phyloP scores from a whole-genome alignment of 2,797 vertebrate genomes.

The Chrosomus eos region DNA sequence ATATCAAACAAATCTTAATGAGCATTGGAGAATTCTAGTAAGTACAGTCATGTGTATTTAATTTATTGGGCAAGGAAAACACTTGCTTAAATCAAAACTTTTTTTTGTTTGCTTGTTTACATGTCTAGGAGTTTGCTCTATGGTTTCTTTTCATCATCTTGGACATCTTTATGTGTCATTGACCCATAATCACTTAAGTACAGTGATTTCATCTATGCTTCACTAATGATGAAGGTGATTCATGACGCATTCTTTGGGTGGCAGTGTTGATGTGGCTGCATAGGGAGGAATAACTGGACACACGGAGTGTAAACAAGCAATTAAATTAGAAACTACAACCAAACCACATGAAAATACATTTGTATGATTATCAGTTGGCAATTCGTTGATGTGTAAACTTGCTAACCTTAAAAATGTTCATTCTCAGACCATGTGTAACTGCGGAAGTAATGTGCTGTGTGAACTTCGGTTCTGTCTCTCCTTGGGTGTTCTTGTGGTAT shows the following conservation, averaged over 20 bases:
- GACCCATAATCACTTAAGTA: constrained; percentile 7
- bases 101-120: background rate
- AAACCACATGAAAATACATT: constrained; percentile 37
- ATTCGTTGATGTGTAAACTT: background rate
- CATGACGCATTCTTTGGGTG: constrained; percentile 5
- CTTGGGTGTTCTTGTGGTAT: constrained; percentile 1
- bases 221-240: constrained; percentile 25
- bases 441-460: constrained; percentile 1
- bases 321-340: background rate
- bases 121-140: background rate
- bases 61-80: background rate
- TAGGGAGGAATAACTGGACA: background rate
- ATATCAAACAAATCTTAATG: background rate
- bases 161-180: constrained; percentile 16
- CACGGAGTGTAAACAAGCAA: constrained; percentile 29
- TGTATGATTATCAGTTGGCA: background rate
- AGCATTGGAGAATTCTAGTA: background rate
- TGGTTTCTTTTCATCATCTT: constrained; percentile 20
- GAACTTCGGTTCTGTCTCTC: background rate
- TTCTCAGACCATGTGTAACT: constrained; percentile 25
- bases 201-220: background rate
- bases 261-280: constrained; percentile 11
- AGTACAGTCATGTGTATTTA: background rate
- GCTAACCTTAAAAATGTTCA: background rate
- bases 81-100: background rate